Conservation (phyloP, 2,113 vertebrate genomes). For the Pogonocichla stellata region DNA sequence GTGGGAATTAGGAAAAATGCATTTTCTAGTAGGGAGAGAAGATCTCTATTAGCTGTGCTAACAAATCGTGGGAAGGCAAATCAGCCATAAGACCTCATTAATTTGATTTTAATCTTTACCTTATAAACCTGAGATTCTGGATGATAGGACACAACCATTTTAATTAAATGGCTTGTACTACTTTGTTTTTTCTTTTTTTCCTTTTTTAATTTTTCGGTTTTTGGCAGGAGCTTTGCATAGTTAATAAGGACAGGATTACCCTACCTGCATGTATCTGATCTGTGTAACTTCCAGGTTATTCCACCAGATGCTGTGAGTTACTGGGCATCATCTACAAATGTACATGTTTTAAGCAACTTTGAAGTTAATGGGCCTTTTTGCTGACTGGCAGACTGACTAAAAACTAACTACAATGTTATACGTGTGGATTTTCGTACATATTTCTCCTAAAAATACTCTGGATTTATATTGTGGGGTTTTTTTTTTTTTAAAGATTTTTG, state of each 20-base stretch:
- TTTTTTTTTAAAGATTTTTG: background rate
- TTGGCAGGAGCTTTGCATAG: background rate
- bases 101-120: slow-evolving; percentile 56
- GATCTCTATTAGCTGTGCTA: background rate
- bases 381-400: background rate
- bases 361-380: background rate
- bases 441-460: background rate
- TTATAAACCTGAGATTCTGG: slow-evolving; percentile 42
- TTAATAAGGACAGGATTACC: background rate
- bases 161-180: slow-evolving; percentile 17
- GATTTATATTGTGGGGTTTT: background rate
- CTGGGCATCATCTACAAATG: background rate
- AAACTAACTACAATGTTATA: background rate
- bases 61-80: background rate
- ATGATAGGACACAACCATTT: slow-evolving; percentile 3
- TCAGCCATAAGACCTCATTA: slow-evolving; percentile 1
- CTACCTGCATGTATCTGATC: background rate
- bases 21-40: background rate
- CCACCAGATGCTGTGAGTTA: accelerated
- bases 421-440: background rate
- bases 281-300: background rate
- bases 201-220: background rate
- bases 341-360: background rate
- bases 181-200: background rate
- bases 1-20: background rate